Evolutionary conservation across 1,140 invertebrate genomes (phyloP).

Genomic region (Augochlora pura): DNA sequence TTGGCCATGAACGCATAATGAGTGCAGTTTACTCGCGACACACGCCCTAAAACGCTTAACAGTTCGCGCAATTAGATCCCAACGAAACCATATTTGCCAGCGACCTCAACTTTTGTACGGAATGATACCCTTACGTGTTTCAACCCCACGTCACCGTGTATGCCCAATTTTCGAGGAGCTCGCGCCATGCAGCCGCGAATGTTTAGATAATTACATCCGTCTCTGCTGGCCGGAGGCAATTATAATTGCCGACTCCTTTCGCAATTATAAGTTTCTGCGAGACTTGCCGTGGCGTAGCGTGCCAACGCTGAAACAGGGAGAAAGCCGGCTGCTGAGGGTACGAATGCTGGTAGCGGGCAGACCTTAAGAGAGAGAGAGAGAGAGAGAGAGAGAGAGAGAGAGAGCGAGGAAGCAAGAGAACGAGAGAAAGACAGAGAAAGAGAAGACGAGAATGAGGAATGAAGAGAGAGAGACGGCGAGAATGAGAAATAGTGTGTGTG

Average conservation of each 20-base stretch:
- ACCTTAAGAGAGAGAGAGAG: slow-evolving; percentile 25
- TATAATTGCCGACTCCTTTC: slow-evolving; percentile 81
- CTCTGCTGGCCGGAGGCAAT: slow-evolving; percentile 74
- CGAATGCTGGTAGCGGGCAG: slow-evolving; percentile 31
- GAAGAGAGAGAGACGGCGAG: neutral
- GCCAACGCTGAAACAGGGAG: slow-evolving; percentile 60
- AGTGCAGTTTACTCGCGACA: neutral
- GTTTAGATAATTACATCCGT: slow-evolving; percentile 77
- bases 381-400: slow-evolving; percentile 16
- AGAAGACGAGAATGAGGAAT: slow-evolving; percentile 12
- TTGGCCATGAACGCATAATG: no score
- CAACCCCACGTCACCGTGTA: neutral
- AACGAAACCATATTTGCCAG: neutral
- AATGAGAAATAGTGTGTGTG: no score
- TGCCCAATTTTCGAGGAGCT: slow-evolving; percentile 34
- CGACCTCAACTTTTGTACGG: neutral
- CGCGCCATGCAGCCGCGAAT: slow-evolving; percentile 62
- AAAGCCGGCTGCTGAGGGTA: slow-evolving; percentile 50
- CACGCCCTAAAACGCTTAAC: neutral
- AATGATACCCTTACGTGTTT: neutral
- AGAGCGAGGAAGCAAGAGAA: slow-evolving; percentile 24
- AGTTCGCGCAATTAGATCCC: neutral
- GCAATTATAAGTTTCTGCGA: slow-evolving; percentile 81
- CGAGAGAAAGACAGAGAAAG: neutral
- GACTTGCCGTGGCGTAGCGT: slow-evolving; percentile 67